phyloP scores from a whole-genome alignment of 2,797 vertebrate genomes.

The Hafferia zeledoni region DNA sequence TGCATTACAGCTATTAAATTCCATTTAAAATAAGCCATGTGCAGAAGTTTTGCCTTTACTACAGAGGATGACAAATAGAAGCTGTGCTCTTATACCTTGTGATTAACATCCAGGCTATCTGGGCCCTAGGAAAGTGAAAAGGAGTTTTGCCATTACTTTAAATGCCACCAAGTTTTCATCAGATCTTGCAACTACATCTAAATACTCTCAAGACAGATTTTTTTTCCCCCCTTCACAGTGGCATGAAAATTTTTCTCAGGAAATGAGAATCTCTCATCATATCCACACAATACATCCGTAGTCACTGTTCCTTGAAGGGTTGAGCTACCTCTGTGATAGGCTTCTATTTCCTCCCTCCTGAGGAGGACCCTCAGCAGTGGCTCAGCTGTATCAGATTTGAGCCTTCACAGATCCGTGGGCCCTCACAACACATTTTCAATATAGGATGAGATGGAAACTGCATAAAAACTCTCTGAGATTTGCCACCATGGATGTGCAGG shows the following conservation, averaged over 20 bases:
- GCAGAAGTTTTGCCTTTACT: background rate
- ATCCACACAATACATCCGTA: background rate
- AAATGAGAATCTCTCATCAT: background rate
- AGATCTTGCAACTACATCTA: constrained; percentile 9
- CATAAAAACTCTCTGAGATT: background rate
- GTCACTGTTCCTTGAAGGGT: background rate
- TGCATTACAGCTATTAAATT: constrained; percentile 20
- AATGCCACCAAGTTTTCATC: background rate
- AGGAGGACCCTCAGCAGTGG: background rate
- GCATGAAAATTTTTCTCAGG: background rate
- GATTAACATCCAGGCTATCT: background rate
- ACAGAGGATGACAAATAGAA: constrained; percentile 15
- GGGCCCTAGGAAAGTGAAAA: background rate
- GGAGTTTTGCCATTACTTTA: background rate
- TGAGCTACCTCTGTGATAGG: background rate
- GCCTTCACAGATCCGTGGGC: background rate
- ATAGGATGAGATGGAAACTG: background rate
- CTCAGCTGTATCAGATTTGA: background rate
- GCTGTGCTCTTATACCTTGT: background rate
- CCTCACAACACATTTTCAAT: background rate
- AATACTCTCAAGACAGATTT: background rate
- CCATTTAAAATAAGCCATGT: background rate
- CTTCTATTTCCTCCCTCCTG: background rate
- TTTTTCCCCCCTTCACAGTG: background rate
- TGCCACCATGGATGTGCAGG: background rate